Evolutionary conservation across 2,888 invertebrate genomes (phyloP), one percentile per base, ranked within the genome.

Genomic region (Gastrophysa polygoni): DNA sequence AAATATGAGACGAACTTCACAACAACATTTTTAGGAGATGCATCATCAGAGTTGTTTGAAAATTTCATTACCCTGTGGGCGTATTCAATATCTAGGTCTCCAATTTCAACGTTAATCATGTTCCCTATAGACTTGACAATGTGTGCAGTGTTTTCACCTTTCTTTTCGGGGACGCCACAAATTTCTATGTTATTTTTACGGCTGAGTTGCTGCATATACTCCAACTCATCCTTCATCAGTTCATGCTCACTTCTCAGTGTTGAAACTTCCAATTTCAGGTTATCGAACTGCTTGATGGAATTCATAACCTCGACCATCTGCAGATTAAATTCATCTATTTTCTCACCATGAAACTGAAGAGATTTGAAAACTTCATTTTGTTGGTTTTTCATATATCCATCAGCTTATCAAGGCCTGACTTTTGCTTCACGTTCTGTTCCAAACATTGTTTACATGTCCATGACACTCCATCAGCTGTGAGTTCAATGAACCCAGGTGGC

Each of bases 151-250:
- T 44, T 44, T 5, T 48, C 16, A 2, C 44, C 18, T 44, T 44
- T 44, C 16, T 44, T 44, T 44, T 44, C 44, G 44, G 44, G 2
- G 16, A 44, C 44, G 44, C 16, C 44, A 44, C 16, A 44, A 44
- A 44, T 44, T 16, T 14, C 44, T 44, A 44, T 44, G 44, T 16
- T 20, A 44, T 48, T 48, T 48, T 21, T 21, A 48, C 48, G 18
- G 48, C 48, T 48, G 3, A 21, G 21, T 20, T 48, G 48, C 48
- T 48, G 48, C 48, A 48, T 20, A 48, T 48, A 48, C 48, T 48
- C 48, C 11, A 48, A 21, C 48, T 48, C 18, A 17, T 44, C 44
- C 10, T 44, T 18, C 8, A 44, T 5, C 44, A 44, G 18, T 6
- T 17, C 16, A 44, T 44, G 6, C 44, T 44, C 44, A 44, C 17